These are phyloP conservation scores for Theristicus caerulescens DNA, from an alignment of 2,113 vertebrate species.

Conservation along the genomic window DNA sequence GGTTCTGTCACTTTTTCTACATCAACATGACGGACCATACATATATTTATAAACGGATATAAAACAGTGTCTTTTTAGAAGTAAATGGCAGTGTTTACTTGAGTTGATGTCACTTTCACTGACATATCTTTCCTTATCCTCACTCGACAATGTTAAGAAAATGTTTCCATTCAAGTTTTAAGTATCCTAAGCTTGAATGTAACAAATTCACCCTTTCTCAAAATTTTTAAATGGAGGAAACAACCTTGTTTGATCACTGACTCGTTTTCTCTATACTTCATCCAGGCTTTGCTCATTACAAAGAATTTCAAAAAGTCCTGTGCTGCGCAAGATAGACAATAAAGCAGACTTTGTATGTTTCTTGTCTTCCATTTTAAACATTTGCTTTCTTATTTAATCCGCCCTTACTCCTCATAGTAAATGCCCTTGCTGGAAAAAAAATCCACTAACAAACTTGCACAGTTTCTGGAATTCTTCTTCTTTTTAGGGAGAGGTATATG, in stretches of 20 bases:
- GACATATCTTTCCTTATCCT: background rate
- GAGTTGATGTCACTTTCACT: background rate
- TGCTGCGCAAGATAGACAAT: background rate
- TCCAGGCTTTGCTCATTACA: background rate
- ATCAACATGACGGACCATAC: fast-evolving
- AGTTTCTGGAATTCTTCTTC: background rate
- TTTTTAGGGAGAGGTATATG: background rate
- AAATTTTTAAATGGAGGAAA: background rate
- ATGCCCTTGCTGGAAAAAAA: background rate
- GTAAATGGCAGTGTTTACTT: background rate
- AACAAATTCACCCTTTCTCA: background rate
- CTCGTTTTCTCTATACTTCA: background rate
- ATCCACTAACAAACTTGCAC: background rate
- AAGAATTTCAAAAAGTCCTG: background rate
- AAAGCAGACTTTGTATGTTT: background rate
- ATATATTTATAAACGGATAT: background rate
- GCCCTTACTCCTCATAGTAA: background rate
- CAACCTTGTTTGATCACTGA: background rate
- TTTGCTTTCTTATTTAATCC: background rate
- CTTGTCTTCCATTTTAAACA: background rate
- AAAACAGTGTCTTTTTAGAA: background rate
- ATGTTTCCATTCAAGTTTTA: background rate
- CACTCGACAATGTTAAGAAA: background rate
- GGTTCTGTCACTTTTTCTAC: background rate
- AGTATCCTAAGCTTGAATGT: background rate